Evolutionary conservation across 1,140 invertebrate genomes (phyloP).

Genomic region (Chlorops oryzae): DNA sequence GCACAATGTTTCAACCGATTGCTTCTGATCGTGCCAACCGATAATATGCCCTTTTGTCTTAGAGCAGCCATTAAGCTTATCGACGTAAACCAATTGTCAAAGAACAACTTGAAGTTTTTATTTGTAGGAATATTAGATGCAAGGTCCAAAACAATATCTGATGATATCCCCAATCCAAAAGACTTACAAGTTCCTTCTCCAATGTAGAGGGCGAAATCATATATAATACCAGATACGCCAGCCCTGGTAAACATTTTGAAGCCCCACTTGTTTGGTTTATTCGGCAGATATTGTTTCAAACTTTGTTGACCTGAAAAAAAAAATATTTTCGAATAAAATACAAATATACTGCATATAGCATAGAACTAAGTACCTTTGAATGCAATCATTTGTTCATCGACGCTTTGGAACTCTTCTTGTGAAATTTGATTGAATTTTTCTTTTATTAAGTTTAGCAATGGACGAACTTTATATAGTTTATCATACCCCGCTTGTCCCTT

Average conservation of each 20-base stretch:
- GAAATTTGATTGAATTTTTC: background rate
- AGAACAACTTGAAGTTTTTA: constrained; percentile 1
- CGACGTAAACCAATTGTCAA: constrained; percentile 7
- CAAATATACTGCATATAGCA: background rate
- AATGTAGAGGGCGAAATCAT: constrained; percentile 12
- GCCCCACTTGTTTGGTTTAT: constrained; percentile 10
- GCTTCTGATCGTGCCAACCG: background rate
- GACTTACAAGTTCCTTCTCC: constrained; percentile 8
- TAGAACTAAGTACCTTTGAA: constrained; percentile 9
- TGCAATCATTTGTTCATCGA: constrained; percentile 11
- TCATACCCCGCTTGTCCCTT: background rate
- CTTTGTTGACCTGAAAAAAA: background rate
- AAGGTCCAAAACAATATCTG: background rate
- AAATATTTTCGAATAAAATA: background rate
- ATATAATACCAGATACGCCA: constrained; percentile 8
- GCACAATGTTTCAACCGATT: background rate
- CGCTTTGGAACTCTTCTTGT: constrained; percentile 9
- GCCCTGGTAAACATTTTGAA: constrained; percentile 13
- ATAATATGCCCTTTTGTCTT: background rate
- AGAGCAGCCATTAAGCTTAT: too few relatives aligned
- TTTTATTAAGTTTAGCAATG: constrained; percentile 11
- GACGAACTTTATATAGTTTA: constrained; percentile 11
- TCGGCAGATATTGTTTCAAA: background rate
- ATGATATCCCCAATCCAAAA: background rate
- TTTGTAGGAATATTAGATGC: background rate